Conservation (phyloP, 2,888 invertebrate species). For the Lumbricus terrestris region DNA sequence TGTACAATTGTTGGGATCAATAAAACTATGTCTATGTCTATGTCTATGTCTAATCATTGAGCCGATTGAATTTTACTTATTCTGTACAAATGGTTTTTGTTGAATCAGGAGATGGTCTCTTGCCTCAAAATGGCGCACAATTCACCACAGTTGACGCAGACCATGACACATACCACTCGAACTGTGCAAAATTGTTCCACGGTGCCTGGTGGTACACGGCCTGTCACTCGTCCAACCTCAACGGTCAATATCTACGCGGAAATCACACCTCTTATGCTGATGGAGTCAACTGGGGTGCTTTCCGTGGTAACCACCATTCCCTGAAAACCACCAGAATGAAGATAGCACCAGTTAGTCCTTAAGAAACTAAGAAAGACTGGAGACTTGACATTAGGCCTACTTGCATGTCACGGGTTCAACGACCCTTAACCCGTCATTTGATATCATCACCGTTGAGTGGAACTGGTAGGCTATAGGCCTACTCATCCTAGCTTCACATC, state of each 20-base stretch:
- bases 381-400: too few species aligned
- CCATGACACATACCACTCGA: not conserved
- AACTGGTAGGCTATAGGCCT: too few species aligned
- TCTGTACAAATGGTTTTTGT: too few species aligned
- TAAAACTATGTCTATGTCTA: too few species aligned
- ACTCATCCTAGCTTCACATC: too few species aligned
- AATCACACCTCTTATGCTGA: constrained; percentile 24
- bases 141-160: constrained; percentile 26
- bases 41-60: too few species aligned
- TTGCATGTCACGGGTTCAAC: too few species aligned
- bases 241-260: constrained; percentile 25
- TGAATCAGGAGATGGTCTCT: constrained; percentile 25
- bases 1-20: too few species aligned
- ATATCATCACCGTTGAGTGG: too few species aligned
- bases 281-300: constrained; percentile 22
- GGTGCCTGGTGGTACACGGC: constrained; percentile 31
- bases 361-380: too few species aligned
- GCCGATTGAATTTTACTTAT: too few species aligned
- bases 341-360: not conserved
- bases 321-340: constrained; percentile 14
- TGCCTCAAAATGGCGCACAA: not conserved
- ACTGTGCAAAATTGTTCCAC: constrained; percentile 20
- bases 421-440: too few species aligned
- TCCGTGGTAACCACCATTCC: constrained; percentile 15
- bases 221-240: constrained; percentile 29